These are phyloP conservation scores for Petrocephalus schoutedeni DNA, from an alignment of 2,797 vertebrate species.

Conservation along the genomic window DNA sequence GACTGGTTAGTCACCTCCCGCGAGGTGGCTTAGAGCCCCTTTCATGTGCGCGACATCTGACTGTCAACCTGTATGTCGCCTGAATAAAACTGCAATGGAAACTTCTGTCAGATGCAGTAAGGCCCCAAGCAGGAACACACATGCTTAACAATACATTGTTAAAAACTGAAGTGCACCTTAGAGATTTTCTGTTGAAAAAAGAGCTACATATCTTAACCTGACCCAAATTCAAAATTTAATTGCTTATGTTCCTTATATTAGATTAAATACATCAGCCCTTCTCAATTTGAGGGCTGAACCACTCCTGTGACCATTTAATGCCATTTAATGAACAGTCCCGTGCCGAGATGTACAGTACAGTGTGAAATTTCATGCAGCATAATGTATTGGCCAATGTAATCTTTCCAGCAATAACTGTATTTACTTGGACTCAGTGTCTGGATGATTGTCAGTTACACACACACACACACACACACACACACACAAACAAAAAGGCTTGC, in stretches of 20 bases:
- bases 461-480: too few species aligned
- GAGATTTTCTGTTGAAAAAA: background rate
- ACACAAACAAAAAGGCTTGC: background rate
- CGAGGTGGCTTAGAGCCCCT: background rate
- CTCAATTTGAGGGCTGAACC: background rate
- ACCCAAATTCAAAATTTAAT: background rate
- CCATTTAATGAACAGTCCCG: background rate
- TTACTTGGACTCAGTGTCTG: background rate
- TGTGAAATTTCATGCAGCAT: background rate
- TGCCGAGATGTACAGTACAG: background rate
- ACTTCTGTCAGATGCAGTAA: background rate
- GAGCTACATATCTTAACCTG: background rate
- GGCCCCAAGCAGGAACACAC: background rate
- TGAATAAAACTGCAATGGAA: background rate
- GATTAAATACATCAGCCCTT: background rate
- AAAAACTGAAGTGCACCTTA: background rate
- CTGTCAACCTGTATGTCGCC: background rate
- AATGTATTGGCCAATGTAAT: background rate
- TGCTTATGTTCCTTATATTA: background rate
- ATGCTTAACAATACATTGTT: background rate
- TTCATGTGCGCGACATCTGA: background rate
- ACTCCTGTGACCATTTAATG: background rate
- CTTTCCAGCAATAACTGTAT: background rate
- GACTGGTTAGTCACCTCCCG: background rate
- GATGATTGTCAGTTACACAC: too few species aligned